Conservation (phyloP, 2,888 invertebrate genomes). For the Ophion costatus region DNA sequence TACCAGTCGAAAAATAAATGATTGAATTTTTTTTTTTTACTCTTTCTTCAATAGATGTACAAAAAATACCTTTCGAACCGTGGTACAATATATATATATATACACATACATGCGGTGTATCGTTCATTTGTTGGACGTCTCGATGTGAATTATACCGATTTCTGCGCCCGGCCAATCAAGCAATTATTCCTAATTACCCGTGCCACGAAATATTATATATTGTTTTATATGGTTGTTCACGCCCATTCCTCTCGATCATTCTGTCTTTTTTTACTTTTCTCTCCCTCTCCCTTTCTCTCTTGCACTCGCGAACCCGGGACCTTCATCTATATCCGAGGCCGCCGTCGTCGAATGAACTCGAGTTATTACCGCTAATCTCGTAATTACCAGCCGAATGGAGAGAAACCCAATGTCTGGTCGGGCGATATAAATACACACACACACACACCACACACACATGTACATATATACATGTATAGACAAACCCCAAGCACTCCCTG, state of each 20-base stretch:
- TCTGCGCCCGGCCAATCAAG: slow-evolving; percentile 73
- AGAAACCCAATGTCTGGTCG: slow-evolving; percentile 56
- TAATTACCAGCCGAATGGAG: slow-evolving; percentile 74
- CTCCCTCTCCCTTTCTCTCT: slow-evolving; percentile 9
- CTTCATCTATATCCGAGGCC: slow-evolving; percentile 63
- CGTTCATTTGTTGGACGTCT: slow-evolving; percentile 75
- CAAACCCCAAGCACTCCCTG: slow-evolving; percentile 28
- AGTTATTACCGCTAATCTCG: slow-evolving; percentile 76
- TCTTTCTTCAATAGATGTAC: too few relatives aligned
- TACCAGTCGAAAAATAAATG: too few relatives aligned
- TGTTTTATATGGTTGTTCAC: slow-evolving; percentile 65
- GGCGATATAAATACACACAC: slow-evolving; percentile 12
- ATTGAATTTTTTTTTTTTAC: too few relatives aligned
- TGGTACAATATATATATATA: slow-evolving; percentile 11
- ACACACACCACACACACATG: too few relatives aligned
- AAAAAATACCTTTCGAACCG: too few relatives aligned
- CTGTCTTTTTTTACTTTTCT: slow-evolving; percentile 8
- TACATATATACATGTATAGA: neutral
- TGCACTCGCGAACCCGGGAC: slow-evolving; percentile 30
- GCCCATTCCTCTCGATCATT: slow-evolving; percentile 59
- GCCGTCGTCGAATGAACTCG: slow-evolving; percentile 65
- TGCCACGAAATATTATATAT: slow-evolving; percentile 76
- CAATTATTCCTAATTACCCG: slow-evolving; percentile 79
- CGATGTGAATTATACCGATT: slow-evolving; percentile 77
- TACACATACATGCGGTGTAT: slow-evolving; percentile 42